phyloP scores from a whole-genome alignment of 1,140 invertebrate species.

The Brevipalpus yothersi region DNA sequence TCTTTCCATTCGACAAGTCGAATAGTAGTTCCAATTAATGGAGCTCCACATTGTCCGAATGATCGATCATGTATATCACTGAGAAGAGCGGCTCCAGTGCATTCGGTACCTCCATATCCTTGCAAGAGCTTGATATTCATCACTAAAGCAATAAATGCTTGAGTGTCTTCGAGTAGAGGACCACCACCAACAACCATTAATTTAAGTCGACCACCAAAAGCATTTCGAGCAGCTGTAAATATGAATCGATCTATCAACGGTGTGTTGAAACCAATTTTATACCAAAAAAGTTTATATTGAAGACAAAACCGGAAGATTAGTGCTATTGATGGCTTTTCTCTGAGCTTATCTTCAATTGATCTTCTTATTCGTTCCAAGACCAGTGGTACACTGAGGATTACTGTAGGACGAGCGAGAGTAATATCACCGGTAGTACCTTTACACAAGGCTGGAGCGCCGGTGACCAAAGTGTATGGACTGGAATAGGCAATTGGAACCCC shows the following conservation, averaged over 20 bases:
- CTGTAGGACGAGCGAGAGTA: conserved; percentile 60
- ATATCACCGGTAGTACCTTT: conserved; percentile 57
- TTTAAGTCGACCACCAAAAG: conserved; percentile 63
- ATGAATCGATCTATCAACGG: conserved; percentile 23
- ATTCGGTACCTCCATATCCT: conserved; percentile 18
- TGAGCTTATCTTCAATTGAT: conserved; percentile 72
- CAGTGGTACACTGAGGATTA: conserved; percentile 81
- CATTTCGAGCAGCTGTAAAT: conserved; percentile 43
- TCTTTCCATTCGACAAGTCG: conserved; percentile 26
- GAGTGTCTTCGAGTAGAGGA: conserved; percentile 74
- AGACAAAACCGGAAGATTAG: conserved; percentile 73
- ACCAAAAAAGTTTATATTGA: conserved; percentile 55
- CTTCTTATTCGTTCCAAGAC: conserved; percentile 89
- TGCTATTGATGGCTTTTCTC: conserved; percentile 37
- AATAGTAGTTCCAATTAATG: conserved; percentile 12
- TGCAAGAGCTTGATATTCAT: conserved; percentile 69
- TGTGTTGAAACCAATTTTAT: conserved; percentile 20
- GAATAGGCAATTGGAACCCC: conserved; percentile 86
- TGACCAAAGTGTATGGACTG: conserved; percentile 31
- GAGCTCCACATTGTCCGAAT: conserved; percentile 21
- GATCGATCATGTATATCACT: background rate
- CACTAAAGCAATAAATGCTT: conserved; percentile 76
- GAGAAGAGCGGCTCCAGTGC: background rate
- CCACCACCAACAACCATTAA: conserved; percentile 75
- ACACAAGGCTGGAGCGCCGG: conserved; percentile 32